These are phyloP conservation scores for Metridium senile DNA, from an alignment of 92 coral and sea anemone species.

Conservation along the genomic window DNA sequence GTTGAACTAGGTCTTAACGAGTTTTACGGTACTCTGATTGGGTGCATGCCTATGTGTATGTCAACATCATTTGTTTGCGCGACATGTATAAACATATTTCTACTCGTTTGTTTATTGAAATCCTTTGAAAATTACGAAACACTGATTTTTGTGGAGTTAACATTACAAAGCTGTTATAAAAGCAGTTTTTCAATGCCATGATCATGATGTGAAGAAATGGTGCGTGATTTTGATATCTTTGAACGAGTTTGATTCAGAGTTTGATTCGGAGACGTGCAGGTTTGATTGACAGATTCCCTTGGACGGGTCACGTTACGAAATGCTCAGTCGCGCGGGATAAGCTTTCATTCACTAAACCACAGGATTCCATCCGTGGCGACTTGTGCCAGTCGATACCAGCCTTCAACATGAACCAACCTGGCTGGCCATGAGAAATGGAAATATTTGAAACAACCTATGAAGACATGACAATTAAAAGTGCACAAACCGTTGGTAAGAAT, in stretches of 20 bases:
- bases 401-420: slow-evolving; percentile 32
- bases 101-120: not conserved
- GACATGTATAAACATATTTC: not conserved
- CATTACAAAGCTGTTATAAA: not conserved
- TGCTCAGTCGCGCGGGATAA: slow-evolving; percentile 22
- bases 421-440: slow-evolving; percentile 41
- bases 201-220: not conserved
- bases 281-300: slow-evolving; percentile 14
- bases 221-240: not conserved
- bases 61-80: not conserved
- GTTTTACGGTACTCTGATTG: no score
- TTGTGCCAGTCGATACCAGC: slow-evolving; percentile 51
- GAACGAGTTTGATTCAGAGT: not conserved
- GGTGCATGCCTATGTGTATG: not conserved
- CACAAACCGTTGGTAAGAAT: not conserved
- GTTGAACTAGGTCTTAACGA: no score
- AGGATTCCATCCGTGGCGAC: slow-evolving; percentile 5
- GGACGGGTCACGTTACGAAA: slow-evolving; percentile 20
- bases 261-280: not conserved
- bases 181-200: not conserved
- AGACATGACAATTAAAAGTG: slow-evolving; percentile 38
- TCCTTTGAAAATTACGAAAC: slow-evolving; percentile 2
- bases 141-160: not conserved
- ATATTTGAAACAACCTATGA: slow-evolving; percentile 47
- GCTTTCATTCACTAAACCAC: slow-evolving; percentile 22